A percentile compares a stretch with the other conserved stretches of the same genome.
Evolutionary conservation across 2,888 invertebrate species (phyloP).

Genomic region (Xestoiulus laeticollis): DNA sequence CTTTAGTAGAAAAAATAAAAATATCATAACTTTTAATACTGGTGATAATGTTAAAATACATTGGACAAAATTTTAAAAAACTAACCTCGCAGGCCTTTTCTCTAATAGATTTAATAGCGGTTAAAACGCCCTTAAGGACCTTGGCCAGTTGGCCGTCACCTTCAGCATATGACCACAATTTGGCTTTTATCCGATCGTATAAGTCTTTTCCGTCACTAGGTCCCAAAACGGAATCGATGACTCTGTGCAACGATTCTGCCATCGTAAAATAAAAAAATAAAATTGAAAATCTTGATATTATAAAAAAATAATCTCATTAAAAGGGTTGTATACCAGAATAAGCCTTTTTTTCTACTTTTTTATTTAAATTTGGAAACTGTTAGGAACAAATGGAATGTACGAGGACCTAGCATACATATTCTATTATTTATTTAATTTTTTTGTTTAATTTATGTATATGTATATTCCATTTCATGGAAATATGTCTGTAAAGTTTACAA

Average conservation of each 20-base stretch:
- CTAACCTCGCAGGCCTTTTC: conserved; percentile 49
- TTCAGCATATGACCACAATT: conserved; percentile 47
- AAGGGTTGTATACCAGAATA: too few species aligned
- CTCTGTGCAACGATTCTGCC: background rate
- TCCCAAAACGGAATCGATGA: background rate
- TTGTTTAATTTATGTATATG: too few species aligned
- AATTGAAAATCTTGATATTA: background rate
- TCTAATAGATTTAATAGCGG: conserved; percentile 45
- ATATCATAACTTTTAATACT: background rate
- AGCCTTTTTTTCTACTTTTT: too few species aligned
- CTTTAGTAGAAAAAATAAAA: background rate
- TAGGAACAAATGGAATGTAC: too few species aligned
- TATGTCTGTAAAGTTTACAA: too few species aligned
- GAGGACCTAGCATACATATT: too few species aligned
- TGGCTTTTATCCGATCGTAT: conserved; percentile 46
- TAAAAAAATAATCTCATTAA: too few species aligned
- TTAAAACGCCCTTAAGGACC: conserved; percentile 48
- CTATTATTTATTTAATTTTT: too few species aligned
- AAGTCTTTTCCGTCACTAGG: background rate
- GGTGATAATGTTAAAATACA: background rate
- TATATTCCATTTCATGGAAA: too few species aligned
- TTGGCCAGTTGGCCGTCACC: conserved; percentile 41
- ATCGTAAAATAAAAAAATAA: background rate
- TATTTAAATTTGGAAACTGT: too few species aligned
- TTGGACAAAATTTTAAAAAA: background rate